These are phyloP conservation scores for Eleutherodactylus coqui DNA, from an alignment of 2,797 vertebrate genomes.

Conservation along the genomic window DNA sequence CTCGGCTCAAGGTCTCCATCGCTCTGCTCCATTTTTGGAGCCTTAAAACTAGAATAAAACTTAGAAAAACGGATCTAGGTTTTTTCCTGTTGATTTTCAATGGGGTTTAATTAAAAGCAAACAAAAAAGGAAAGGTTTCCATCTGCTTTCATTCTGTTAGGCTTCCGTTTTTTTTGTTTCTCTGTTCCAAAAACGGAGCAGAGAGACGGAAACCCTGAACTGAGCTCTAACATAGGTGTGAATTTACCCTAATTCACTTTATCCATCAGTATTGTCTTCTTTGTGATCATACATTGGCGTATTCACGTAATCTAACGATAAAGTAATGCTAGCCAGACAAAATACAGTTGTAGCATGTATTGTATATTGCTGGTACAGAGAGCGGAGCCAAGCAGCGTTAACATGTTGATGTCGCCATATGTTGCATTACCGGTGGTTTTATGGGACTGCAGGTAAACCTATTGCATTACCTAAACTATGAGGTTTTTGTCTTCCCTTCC, in stretches of 20 bases:
- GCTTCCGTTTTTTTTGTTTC: too few species aligned
- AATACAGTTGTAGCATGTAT: neutral
- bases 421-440: neutral
- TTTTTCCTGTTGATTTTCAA: too few species aligned
- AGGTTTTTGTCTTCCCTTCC: too few species aligned
- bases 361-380: neutral
- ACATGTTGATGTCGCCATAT: neutral
- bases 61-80: too few species aligned
- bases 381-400: neutral
- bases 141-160: too few species aligned
- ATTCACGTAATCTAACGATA: neutral
- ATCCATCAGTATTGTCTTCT: neutral
- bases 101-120: too few species aligned
- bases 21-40: too few species aligned
- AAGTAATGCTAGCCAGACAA: neutral
- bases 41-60: too few species aligned
- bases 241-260: neutral
- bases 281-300: neutral
- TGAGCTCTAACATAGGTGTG: neutral
- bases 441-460: neutral
- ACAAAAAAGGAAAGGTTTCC: too few species aligned
- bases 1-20: too few species aligned
- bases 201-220: too few species aligned
- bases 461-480: neutral
- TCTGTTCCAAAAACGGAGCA: too few species aligned